These are phyloP conservation scores for Proterorhinus semilunaris DNA, from an alignment of 2,113 vertebrate genomes.

Conservation along the genomic window DNA sequence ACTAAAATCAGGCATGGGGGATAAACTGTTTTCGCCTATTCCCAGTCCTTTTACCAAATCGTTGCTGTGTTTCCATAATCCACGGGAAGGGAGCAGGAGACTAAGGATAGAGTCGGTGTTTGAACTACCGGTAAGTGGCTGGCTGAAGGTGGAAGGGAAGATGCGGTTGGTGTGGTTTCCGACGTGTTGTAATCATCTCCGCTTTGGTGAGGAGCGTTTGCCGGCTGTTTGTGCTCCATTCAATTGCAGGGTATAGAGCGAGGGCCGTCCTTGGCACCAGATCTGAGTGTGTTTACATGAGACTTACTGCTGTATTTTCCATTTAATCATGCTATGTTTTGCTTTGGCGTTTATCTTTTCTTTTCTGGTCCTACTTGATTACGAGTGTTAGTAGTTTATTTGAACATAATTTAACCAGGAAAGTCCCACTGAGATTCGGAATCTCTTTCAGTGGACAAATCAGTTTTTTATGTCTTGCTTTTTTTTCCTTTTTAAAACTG, in stretches of 20 bases:
- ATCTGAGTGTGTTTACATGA: conserved; percentile 35
- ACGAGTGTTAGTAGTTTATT: neutral
- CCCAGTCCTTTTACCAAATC: neutral
- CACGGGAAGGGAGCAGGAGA: neutral
- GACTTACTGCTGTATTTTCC: neutral
- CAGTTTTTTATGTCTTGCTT: too few species aligned
- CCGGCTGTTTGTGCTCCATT: conserved; percentile 28
- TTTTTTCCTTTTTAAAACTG: too few species aligned
- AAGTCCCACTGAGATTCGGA: too few species aligned
- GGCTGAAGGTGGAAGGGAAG: conserved; percentile 39
- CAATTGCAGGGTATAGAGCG: conserved; percentile 45
- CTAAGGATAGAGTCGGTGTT: neutral
- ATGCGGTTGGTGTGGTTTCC: conserved; percentile 41
- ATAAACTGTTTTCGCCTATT: too few species aligned
- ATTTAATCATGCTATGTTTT: conserved; percentile 29
- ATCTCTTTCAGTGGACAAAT: too few species aligned
- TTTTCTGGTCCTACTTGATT: neutral
- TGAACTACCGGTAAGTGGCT: conserved; percentile 24
- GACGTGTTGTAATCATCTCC: conserved; percentile 47
- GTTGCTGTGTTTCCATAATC: conserved; percentile 28
- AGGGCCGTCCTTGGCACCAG: conserved; percentile 34
- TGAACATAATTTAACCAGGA: too few species aligned
- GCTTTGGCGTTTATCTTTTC: conserved; percentile 15
- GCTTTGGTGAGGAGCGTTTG: conserved; percentile 49
- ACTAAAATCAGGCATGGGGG: too few species aligned